Conservation (phyloP, 2,888 invertebrate species). For the Cheilosia vernalis region DNA sequence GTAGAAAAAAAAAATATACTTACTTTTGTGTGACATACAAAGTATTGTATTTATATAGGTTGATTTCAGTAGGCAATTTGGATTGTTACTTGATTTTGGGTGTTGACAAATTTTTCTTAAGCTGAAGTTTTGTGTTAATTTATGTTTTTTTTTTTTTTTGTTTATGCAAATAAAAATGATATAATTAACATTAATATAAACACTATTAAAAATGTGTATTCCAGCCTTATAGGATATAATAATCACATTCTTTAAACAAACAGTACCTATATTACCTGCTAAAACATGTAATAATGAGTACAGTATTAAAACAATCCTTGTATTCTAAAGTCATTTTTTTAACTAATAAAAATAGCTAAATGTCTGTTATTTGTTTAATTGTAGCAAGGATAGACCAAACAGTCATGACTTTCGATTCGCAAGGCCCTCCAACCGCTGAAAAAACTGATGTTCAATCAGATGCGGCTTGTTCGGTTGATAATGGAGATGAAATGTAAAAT, state of each 20-base stretch:
- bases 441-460: slow-evolving; percentile 76
- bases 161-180: slow-evolving; percentile 26
- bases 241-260: background rate
- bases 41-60: slow-evolving; percentile 3
- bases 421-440: slow-evolving; percentile 79
- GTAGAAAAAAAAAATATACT: background rate
- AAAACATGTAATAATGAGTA: background rate
- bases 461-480: slow-evolving; percentile 67
- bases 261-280: background rate
- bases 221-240: slow-evolving; percentile 8
- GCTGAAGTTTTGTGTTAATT: background rate
- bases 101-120: too few relatives aligned
- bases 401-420: slow-evolving; percentile 82
- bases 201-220: slow-evolving; percentile 9
- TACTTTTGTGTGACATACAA: slow-evolving; percentile 20
- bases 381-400: slow-evolving; percentile 12
- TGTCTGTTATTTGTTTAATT: slow-evolving; percentile 7
- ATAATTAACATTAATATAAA: slow-evolving; percentile 19
- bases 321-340: background rate
- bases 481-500: slow-evolving; percentile 53
- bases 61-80: slow-evolving; percentile 13
- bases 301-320: background rate
- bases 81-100: background rate
- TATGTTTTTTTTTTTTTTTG: background rate
- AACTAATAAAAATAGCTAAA: too few relatives aligned